Base-by-base conservation (phyloP, 2,113 vertebrate species). In the Pungitius pungitius region DNA sequence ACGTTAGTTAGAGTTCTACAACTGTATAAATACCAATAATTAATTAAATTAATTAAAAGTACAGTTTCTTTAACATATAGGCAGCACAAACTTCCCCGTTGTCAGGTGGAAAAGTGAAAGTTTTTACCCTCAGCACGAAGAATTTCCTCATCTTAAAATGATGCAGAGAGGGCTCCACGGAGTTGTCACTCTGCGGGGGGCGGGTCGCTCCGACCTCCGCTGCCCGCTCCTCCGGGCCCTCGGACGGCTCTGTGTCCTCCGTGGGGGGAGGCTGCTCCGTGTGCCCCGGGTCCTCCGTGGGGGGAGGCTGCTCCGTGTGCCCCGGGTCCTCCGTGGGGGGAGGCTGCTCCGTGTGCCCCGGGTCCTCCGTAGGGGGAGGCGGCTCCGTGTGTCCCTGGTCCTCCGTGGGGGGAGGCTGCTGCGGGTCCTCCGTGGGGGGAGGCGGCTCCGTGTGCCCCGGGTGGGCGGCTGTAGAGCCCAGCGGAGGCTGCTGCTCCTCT, bases 61-160 rank as follows among this genome's bases (percentile, higher is more conserved):
- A 24, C 3, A 15, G 9, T 67, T 40, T 13, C 43, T 39, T 22
- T 1, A n/a, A 42, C 33, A 35, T 43, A 40, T 6, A 13, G 40
- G 8, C n/a, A 42, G 20, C 11, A 15, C 20, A 6, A 40, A 49
- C 6, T 14, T 26, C 4, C 12, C 22, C 14, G 12, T 51, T 22
- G n/a, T 14, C 22, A 54, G 26, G 17, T 17, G 27, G 30, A 20
- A 33, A 42, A 6, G 47, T 9, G 1, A 1, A 45, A n/a, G 6
- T n/a, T 0, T 80, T 91, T 92, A 94, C 94, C 94, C 94, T 89
- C 22, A 94, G 75, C 10, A 94, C 94, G 77, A 94, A 93, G 72
- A 92, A 94, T 79, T 56, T 90, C 77, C 73, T 92, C 26, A 65
- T 20, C 75, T 87, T 94, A 66, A 92, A 94, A 35, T 87, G 87